These are phyloP conservation scores for Philypnodon macrostomus DNA, from an alignment of 2,797 vertebrate species.

Conservation along the genomic window DNA sequence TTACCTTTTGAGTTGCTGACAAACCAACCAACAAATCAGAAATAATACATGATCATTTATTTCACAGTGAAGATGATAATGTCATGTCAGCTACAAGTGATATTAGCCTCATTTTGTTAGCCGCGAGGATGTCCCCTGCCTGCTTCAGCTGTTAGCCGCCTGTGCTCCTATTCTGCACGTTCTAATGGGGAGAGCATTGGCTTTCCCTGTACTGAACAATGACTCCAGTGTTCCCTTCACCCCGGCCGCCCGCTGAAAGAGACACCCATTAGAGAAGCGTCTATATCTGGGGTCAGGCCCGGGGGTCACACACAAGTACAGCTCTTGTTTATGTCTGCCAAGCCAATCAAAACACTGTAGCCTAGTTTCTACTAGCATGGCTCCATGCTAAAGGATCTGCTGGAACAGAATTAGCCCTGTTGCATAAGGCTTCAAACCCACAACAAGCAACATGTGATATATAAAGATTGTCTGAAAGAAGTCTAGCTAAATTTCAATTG, in stretches of 20 bases:
- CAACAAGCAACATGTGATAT: too few relatives aligned
- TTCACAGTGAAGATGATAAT: too few relatives aligned
- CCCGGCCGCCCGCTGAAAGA: slow-evolving; percentile 74
- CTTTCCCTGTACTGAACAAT: slow-evolving; percentile 74
- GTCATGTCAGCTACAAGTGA: neutral
- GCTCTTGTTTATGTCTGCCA: slow-evolving; percentile 82
- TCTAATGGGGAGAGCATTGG: slow-evolving; percentile 72
- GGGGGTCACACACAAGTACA: slow-evolving; percentile 76
- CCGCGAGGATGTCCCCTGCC: slow-evolving; percentile 25
- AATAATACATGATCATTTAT: too few relatives aligned
- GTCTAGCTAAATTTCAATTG: too few relatives aligned
- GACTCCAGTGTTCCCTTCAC: slow-evolving; percentile 72
- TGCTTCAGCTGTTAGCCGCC: slow-evolving; percentile 40
- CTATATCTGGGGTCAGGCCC: slow-evolving; percentile 79
- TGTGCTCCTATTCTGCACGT: slow-evolving; percentile 34
- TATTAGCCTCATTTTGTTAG: slow-evolving; percentile 27
- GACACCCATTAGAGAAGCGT: slow-evolving; percentile 82
- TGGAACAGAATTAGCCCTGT: neutral
- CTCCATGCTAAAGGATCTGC: slow-evolving; percentile 9
- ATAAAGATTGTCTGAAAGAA: too few relatives aligned
- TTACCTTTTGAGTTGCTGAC: too few relatives aligned
- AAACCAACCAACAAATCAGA: too few relatives aligned
- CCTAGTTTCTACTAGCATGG: slow-evolving; percentile 65
- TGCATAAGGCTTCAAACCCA: neutral
- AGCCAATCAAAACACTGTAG: slow-evolving; percentile 78